These are phyloP conservation scores for Dipus sagitta DNA, from an alignment of 2,797 vertebrate species.

Conservation along the genomic window DNA sequence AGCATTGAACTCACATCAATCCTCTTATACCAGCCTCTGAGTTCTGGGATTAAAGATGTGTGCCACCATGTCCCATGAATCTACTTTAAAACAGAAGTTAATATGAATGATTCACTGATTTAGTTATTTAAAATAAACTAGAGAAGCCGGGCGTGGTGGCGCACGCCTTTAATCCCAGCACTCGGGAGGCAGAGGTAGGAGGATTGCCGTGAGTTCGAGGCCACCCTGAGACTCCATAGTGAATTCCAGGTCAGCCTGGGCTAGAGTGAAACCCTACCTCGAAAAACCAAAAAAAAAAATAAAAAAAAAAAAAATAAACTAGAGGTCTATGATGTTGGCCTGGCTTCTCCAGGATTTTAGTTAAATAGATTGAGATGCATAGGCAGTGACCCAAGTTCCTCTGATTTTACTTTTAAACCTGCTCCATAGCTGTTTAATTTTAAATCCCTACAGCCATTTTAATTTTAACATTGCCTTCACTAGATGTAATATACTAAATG, in stretches of 20 bases:
- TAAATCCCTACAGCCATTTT: not conserved
- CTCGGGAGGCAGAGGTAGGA: no score
- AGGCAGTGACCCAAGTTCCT: not conserved
- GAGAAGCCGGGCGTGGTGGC: no score
- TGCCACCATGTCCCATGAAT: not conserved
- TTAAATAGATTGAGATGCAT: not conserved
- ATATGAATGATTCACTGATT: not conserved
- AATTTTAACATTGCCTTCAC: not conserved
- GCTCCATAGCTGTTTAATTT: not conserved
- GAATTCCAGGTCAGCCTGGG: no score
- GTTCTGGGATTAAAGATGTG: no score
- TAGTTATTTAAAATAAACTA: not conserved
- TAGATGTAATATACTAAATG: not conserved
- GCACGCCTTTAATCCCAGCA: no score
- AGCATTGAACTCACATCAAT: no score
- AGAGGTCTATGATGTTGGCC: not conserved
- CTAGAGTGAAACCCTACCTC: no score
- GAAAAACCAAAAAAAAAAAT: no score
- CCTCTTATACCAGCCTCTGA: no score
- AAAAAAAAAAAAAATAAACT: not conserved
- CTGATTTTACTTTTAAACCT: not conserved
- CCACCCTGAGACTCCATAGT: no score
- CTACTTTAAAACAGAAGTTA: not conserved
- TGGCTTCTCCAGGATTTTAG: not conserved
- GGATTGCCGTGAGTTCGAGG: no score